These are phyloP conservation scores for Hetaerina titia DNA, from an alignment of 2,888 invertebrate genomes.

Conservation along the genomic window DNA sequence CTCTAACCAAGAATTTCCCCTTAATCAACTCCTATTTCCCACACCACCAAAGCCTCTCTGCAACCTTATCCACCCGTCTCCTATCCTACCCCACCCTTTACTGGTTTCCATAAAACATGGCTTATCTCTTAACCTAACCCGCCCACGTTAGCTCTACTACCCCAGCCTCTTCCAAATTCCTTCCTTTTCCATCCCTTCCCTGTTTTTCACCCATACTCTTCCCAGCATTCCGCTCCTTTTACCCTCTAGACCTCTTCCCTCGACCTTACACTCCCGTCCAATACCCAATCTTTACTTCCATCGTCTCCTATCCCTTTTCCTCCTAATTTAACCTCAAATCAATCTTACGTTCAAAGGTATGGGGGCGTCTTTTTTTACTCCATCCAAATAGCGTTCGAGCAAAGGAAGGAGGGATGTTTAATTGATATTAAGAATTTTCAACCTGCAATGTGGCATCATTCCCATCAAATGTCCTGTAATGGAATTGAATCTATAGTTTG, in stretches of 20 bases:
- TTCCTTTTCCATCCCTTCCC: not conserved
- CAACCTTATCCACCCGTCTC: not conserved
- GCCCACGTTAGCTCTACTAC: not conserved
- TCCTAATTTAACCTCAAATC: too few species aligned
- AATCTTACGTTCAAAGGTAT: too few species aligned
- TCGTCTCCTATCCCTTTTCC: not conserved
- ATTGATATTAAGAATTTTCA: too few species aligned
- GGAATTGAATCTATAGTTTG: too few species aligned
- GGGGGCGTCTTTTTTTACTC: too few species aligned
- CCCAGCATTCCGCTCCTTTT: not conserved
- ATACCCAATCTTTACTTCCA: not conserved
- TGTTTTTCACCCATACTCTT: not conserved
- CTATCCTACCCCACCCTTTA: not conserved
- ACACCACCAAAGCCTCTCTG: not conserved
- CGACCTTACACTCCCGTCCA: not conserved
- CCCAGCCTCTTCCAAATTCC: not conserved
- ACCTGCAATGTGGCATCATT: too few species aligned
- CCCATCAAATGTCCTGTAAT: too few species aligned
- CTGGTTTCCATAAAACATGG: conserved; percentile 55
- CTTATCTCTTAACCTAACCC: conserved; percentile 46
- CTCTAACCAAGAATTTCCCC: not conserved
- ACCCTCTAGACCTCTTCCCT: too few species aligned
- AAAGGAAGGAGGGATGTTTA: too few species aligned
- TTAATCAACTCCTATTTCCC: not conserved
- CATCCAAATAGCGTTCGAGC: too few species aligned